Percentiles rank a stretch among this genome's conserved stretches.
These are phyloP conservation scores for Oreortyx pictus DNA, from an alignment of 2,797 vertebrate species.

Conservation along the genomic window DNA sequence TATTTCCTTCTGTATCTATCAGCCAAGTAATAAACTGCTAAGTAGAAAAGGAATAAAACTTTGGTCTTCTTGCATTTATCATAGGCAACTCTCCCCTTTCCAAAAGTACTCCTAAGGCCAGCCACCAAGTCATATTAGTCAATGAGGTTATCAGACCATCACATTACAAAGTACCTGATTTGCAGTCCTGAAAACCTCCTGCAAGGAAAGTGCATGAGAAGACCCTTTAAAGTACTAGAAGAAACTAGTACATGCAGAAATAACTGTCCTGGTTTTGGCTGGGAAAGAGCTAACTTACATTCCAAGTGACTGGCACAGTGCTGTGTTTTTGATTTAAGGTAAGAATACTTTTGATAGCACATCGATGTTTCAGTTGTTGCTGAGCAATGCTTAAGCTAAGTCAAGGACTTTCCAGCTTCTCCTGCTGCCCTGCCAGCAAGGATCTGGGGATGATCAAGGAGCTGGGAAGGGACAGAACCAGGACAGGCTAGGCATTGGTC, in stretches of 20 bases:
- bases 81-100: background rate
- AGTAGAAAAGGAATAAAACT: background rate
- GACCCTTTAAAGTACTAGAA: background rate
- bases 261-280: background rate
- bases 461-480: background rate
- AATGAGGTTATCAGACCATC: background rate
- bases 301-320: background rate
- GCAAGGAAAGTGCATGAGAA: background rate
- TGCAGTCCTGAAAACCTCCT: background rate
- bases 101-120: background rate
- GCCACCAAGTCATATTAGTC: background rate
- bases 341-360: background rate
- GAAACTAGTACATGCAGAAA: background rate
- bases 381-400: background rate
- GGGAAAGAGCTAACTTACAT: background rate
- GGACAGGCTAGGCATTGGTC: background rate
- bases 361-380: background rate
- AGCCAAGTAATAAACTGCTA: background rate
- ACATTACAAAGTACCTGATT: background rate
- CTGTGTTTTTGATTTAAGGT: background rate
- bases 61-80: fast-evolving
- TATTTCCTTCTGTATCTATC: background rate
- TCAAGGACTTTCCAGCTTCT: background rate
- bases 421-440: background rate
- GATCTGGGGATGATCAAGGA: background rate